Evolutionary conservation across 2,113 vertebrate genomes (phyloP).

Genomic region (Cheirogaleus medius): DNA sequence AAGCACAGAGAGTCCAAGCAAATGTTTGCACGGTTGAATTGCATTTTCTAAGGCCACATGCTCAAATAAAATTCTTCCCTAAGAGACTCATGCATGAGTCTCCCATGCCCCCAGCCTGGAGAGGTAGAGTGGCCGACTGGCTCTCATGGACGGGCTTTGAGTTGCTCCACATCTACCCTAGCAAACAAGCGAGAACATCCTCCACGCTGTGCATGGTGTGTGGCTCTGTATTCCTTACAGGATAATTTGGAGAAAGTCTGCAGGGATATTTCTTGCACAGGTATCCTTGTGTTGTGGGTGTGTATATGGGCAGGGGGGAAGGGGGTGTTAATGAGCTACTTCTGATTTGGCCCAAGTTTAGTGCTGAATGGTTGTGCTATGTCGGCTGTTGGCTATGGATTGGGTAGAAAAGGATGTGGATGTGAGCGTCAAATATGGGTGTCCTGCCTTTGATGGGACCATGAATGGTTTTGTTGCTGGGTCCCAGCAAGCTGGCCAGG

Average conservation of each 20-base stretch:
- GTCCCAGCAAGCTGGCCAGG: not conserved
- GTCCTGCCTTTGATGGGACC: not conserved
- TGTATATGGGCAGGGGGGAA: not conserved
- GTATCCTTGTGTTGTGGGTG: not conserved
- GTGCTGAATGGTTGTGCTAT: too few relatives aligned
- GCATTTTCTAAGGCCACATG: not conserved
- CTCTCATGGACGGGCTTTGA: not conserved
- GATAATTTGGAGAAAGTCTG: not conserved
- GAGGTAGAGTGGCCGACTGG: fast-evolving
- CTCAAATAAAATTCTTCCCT: not conserved
- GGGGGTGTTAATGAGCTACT: too few relatives aligned
- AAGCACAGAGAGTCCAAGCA: not conserved
- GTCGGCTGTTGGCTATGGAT: too few relatives aligned
- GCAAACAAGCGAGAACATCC: fast-evolving
- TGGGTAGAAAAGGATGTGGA: not conserved
- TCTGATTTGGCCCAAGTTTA: not conserved
- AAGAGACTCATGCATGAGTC: not conserved
- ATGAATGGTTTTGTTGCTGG: too few relatives aligned
- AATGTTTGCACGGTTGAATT: fast-evolving
- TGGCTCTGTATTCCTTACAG: not conserved
- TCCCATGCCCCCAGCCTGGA: not conserved
- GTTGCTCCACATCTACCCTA: not conserved
- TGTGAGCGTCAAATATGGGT: not conserved
- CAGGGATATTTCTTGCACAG: not conserved
- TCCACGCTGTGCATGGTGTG: fast-evolving